Percentiles rank a stretch among this genome's conserved stretches.
Evolutionary conservation across 2,113 vertebrate species (phyloP).

Genomic region (Phaetusa simplex): DNA sequence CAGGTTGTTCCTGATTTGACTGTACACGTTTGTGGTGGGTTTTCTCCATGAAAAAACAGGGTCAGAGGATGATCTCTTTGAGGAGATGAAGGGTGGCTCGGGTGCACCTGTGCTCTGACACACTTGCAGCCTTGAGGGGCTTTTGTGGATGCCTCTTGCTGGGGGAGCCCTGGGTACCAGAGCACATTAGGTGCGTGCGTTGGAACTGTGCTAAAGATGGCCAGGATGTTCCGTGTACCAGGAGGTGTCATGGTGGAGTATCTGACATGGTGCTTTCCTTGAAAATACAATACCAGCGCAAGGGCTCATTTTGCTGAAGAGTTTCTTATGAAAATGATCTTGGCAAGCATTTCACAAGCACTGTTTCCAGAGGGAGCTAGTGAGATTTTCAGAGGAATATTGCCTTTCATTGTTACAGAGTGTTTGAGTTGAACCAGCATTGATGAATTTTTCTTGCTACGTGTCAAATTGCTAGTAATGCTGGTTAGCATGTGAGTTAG

Average conservation of each 20-base stretch:
- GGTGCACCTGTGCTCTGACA: not conserved
- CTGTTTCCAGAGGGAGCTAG: not conserved
- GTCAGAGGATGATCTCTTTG: too few relatives aligned
- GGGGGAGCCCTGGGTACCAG: not conserved
- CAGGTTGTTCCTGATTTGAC: not conserved
- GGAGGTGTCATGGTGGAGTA: not conserved
- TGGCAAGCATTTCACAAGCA: accelerated
- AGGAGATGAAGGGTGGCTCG: not conserved
- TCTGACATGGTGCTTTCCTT: not conserved
- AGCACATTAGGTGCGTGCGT: accelerated
- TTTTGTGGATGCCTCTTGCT: not conserved
- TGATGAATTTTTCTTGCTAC: not conserved
- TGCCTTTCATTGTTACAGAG: not conserved
- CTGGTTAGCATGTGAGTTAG: not conserved
- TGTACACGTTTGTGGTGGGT: accelerated
- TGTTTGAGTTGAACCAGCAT: not conserved
- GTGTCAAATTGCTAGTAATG: not conserved
- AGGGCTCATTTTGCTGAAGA: not conserved
- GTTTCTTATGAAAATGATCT: not conserved
- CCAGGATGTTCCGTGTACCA: not conserved
- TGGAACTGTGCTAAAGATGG: not conserved
- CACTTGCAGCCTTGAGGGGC: not conserved
- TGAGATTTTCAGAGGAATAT: not conserved
- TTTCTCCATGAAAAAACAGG: not conserved
- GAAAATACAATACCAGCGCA: not conserved